These are phyloP conservation scores for Andrena chrysosceles DNA, from an alignment of 2,888 invertebrate genomes.

Conservation along the genomic window DNA sequence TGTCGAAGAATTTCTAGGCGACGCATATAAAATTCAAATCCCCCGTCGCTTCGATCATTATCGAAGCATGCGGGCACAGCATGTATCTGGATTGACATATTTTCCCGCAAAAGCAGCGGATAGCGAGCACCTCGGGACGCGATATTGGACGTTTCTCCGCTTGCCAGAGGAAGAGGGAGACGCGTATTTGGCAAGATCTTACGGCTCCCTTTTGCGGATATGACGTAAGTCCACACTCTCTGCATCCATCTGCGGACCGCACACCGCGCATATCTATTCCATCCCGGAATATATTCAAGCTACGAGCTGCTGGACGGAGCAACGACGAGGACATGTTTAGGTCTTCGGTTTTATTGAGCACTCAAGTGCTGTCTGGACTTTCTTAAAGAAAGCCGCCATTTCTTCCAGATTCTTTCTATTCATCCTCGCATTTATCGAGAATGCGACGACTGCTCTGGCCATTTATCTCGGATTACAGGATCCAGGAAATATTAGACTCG, in stretches of 20 bases:
- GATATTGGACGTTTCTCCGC: constrained; percentile 51
- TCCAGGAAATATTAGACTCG: no score
- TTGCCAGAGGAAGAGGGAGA: neutral
- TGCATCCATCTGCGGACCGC: constrained; percentile 41
- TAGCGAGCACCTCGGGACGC: constrained; percentile 22
- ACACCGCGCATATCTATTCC: constrained; percentile 24
- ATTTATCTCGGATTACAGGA: no score
- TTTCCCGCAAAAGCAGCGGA: constrained; percentile 15
- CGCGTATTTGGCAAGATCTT: constrained; percentile 58
- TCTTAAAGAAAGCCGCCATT: neutral
- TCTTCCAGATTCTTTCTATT: neutral
- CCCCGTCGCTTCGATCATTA: constrained; percentile 40
- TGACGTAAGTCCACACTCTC: constrained; percentile 36
- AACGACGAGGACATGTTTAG: constrained; percentile 28
- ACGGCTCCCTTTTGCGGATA: constrained; percentile 40
- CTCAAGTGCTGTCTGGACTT: neutral
- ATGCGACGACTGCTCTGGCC: no score
- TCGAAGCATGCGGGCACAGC: constrained; percentile 3
- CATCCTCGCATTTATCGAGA: neutral
- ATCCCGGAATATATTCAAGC: constrained; percentile 50
- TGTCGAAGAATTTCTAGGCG: neutral
- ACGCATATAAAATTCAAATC: constrained; percentile 38
- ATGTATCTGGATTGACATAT: constrained; percentile 43
- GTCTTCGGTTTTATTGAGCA: neutral
- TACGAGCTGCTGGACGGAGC: constrained; percentile 34